A percentile compares a stretch with the other conserved stretches of the same genome.
Conservation (phyloP, 92 coral and sea anemone species). For the Pocillopora meandrina region DNA sequence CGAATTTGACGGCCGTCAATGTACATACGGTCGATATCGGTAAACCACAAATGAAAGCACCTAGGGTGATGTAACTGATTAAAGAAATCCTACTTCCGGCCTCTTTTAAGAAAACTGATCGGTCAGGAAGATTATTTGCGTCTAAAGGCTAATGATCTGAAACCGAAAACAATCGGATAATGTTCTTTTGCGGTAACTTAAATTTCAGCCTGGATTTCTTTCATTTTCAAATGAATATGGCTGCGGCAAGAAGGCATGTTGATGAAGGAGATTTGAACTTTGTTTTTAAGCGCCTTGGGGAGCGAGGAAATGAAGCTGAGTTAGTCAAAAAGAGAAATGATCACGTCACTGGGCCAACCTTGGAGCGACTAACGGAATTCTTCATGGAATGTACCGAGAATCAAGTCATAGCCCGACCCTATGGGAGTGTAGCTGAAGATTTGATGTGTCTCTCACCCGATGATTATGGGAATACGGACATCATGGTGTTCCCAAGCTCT, state of each 20-base stretch:
- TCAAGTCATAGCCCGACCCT: background rate
- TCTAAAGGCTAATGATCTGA: no score
- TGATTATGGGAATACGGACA: constrained; percentile 65
- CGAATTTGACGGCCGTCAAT: no score
- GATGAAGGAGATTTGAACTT: constrained; percentile 27
- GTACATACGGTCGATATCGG: no score
- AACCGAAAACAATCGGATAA: no score
- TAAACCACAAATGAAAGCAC: no score
- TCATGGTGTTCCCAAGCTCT: constrained; percentile 56
- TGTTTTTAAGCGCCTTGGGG: constrained; percentile 37
- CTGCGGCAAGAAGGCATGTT: background rate
- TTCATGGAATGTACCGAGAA: background rate
- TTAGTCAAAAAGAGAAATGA: background rate
- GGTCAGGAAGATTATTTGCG: no score
- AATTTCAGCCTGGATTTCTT: no score
- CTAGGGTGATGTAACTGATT: no score
- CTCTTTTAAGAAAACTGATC: no score
- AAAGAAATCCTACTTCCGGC: no score
- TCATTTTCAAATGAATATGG: constrained; percentile 3
- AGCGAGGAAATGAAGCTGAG: constrained; percentile 24
- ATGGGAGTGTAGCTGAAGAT: constrained; percentile 69
- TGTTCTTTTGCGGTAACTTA: no score
- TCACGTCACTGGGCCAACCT: no score
- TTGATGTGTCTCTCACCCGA: constrained; percentile 49
- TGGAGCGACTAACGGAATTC: background rate